These are phyloP conservation scores for Cariama cristata DNA, from an alignment of 2,113 vertebrate species.

Conservation along the genomic window DNA sequence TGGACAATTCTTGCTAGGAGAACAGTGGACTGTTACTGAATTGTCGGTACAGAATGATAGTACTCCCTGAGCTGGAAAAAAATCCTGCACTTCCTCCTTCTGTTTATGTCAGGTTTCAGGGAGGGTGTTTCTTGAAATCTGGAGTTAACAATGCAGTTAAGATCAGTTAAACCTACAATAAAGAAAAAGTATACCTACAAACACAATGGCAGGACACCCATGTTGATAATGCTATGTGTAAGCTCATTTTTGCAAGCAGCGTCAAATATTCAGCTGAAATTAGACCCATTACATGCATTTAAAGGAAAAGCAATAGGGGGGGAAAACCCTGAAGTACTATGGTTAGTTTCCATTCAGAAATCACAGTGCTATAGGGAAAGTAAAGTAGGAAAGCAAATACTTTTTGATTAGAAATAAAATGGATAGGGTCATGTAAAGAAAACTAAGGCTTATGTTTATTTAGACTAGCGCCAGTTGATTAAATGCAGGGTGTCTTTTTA, in stretches of 20 bases:
- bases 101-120: not conserved
- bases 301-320: not conserved
- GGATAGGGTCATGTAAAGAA: not conserved
- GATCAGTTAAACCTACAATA: not conserved
- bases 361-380: not conserved
- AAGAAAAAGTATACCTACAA: not conserved
- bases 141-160: not conserved
- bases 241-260: not conserved
- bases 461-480: not conserved
- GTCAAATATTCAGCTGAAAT: conserved; percentile 1
- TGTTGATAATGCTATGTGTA: not conserved
- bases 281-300: not conserved
- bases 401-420: conserved; percentile 24
- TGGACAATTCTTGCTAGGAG: not conserved
- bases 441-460: conserved; percentile 9
- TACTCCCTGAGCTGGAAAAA: not conserved
- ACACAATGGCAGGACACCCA: not conserved
- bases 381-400: not conserved
- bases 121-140: not conserved
- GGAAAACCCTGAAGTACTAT: not conserved
- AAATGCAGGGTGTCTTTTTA: conserved; percentile 23
- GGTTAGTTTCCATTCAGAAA: not conserved
- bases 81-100: not conserved
- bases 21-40: not conserved
- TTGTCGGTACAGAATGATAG: not conserved